phyloP scores from a whole-genome alignment of 2,888 invertebrate genomes.

The Agriopis leucophaearia region DNA sequence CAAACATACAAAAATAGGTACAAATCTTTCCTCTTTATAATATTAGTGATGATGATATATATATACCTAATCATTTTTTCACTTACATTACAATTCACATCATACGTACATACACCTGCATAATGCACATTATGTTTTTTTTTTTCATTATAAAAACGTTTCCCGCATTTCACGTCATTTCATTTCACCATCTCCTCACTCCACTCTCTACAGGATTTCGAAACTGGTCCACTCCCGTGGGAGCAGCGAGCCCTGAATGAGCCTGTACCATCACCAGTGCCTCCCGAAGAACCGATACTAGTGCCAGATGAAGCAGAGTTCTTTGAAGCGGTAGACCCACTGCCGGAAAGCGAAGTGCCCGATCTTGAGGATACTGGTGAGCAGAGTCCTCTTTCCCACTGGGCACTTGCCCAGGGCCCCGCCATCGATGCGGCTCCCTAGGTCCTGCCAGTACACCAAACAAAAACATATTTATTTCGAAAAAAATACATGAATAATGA shows the following conservation, averaged over 20 bases:
- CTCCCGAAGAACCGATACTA: conserved; percentile 73
- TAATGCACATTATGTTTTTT: no score
- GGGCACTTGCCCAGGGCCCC: no score
- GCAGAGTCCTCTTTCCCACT: no score
- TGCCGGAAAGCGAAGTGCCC: conserved; percentile 74
- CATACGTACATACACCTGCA: no score
- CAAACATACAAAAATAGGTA: no score
- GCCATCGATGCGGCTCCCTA: no score
- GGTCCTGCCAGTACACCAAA: no score
- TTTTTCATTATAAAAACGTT: no score
- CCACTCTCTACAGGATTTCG: conserved; percentile 66
- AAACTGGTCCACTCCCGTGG: conserved; percentile 78
- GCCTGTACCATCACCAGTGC: conserved; percentile 61
- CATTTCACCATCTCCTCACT: conserved; percentile 1
- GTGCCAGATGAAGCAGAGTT: conserved; percentile 74
- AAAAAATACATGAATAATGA: background rate
- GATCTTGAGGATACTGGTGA: conserved; percentile 77
- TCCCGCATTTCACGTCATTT: background rate
- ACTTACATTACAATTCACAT: no score
- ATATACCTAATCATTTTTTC: background rate
- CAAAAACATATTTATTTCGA: no score
- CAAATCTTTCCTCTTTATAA: no score
- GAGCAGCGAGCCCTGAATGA: conserved; percentile 67
- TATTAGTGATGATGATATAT: no score
- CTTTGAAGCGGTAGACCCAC: conserved; percentile 73